Conservation (phyloP, 2,113 vertebrate genomes). For the western clawed frog (Xenopus tropicalis) region DNA sequence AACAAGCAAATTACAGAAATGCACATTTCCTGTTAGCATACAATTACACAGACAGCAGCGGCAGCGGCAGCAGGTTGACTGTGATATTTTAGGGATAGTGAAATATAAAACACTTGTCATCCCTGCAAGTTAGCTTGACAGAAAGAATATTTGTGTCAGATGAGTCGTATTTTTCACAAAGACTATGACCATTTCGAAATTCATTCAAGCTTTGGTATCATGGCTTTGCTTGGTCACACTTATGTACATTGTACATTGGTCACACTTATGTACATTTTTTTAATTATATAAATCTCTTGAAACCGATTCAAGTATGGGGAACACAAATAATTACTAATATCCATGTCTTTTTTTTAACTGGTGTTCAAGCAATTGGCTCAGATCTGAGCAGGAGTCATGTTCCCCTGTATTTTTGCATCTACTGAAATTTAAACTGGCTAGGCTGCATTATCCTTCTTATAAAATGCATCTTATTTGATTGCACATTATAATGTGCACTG, state of each 20-base stretch:
- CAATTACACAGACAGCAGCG: constrained; percentile 59
- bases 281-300: constrained; percentile 66
- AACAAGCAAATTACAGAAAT: no score
- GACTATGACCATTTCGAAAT: no score
- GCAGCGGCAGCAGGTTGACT: no score
- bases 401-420: not conserved
- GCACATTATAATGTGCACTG: not conserved
- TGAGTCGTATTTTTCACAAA: no score
- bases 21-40: no score
- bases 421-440: not conserved
- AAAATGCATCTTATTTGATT: constrained; percentile 6
- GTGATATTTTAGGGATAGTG: constrained; percentile 59
- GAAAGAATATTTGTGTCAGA: constrained; percentile 57
- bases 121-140: constrained; percentile 59
- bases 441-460: not conserved
- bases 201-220: no score
- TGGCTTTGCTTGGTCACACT: no score
- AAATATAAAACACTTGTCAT: constrained; percentile 66
- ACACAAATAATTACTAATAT: not conserved
- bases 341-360: not conserved
- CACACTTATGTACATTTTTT: constrained; percentile 78
- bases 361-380: not conserved
- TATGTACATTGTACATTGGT: no score
- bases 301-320: constrained; percentile 53
- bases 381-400: not conserved